Conservation (phyloP, 2,113 vertebrate genomes). For the Planiliza haematocheilus region DNA sequence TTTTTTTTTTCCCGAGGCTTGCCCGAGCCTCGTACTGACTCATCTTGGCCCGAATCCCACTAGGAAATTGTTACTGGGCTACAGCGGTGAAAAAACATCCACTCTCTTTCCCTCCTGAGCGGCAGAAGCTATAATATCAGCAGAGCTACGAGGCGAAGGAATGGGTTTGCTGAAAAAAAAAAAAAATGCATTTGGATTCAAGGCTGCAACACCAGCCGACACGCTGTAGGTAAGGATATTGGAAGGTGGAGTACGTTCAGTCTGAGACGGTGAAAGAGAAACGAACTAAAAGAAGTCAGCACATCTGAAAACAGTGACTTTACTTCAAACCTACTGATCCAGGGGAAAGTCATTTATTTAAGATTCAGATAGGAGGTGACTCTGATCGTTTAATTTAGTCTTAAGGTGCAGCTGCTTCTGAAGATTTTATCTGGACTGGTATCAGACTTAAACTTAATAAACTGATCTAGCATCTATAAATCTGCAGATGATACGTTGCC, state of each 20-base stretch:
- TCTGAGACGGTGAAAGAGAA: not conserved
- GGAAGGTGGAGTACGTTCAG: constrained; percentile 1
- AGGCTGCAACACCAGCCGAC: constrained; percentile 26
- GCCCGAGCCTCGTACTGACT: constrained; percentile 58
- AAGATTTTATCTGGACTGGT: no score
- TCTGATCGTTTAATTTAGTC: no score
- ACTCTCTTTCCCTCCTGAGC: constrained; percentile 24
- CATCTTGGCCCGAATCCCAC: constrained; percentile 62
- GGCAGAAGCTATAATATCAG: constrained; percentile 21
- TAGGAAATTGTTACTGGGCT: constrained; percentile 50
- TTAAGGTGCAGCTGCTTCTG: no score
- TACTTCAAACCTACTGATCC: not conserved
- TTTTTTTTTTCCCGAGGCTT: no score
- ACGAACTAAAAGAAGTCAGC: not conserved
- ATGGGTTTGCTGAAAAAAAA: constrained; percentile 31
- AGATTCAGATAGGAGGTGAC: no score
- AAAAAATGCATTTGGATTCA: constrained; percentile 22
- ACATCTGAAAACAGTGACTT: not conserved
- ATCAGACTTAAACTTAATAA: no score
- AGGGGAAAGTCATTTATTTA: not conserved
- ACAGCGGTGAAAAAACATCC: constrained; percentile 21
- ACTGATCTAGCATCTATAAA: no score
- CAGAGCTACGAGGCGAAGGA: constrained; percentile 10
- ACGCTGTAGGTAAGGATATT: not conserved
- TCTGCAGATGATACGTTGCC: no score